phyloP scores from a whole-genome alignment of 2,797 vertebrate species.

The Pantherophis alleghaniensis region DNA sequence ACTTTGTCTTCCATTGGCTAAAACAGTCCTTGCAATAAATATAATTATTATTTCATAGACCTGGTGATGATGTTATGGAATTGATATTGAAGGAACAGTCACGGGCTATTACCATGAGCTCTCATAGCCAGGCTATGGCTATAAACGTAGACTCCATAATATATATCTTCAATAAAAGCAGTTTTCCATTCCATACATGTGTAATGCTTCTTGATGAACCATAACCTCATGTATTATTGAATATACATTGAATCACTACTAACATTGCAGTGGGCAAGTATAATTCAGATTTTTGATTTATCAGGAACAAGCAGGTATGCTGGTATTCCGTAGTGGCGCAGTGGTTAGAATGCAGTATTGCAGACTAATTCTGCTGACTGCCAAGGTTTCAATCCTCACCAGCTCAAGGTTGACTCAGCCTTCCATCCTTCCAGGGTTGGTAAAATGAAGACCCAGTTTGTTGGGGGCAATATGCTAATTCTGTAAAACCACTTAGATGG shows the following conservation, averaged over 20 bases:
- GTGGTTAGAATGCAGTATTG: too few species aligned
- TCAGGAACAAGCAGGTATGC: not conserved
- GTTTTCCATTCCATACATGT: not conserved
- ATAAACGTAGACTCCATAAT: not conserved
- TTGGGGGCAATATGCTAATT: too few species aligned
- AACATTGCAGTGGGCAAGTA: not conserved
- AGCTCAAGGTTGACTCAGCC: too few species aligned
- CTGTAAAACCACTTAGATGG: too few species aligned
- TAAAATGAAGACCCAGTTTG: too few species aligned
- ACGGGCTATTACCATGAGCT: not conserved
- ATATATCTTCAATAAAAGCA: not conserved
- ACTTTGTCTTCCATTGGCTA: not conserved
- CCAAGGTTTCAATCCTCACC: too few species aligned
- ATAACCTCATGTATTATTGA: not conserved
- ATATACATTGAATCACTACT: not conserved
- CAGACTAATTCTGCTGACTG: too few species aligned
- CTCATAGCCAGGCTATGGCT: not conserved
- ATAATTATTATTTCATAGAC: not conserved
- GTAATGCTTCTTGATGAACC: not conserved
- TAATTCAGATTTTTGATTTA: not conserved
- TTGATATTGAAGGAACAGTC: not conserved
- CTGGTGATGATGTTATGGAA: not conserved
- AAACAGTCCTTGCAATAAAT: not conserved
- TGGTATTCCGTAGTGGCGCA: not conserved
- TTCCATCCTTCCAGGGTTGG: too few species aligned